phyloP scores from a whole-genome alignment of 2,888 invertebrate genomes.

The Stenodema calcarata region DNA sequence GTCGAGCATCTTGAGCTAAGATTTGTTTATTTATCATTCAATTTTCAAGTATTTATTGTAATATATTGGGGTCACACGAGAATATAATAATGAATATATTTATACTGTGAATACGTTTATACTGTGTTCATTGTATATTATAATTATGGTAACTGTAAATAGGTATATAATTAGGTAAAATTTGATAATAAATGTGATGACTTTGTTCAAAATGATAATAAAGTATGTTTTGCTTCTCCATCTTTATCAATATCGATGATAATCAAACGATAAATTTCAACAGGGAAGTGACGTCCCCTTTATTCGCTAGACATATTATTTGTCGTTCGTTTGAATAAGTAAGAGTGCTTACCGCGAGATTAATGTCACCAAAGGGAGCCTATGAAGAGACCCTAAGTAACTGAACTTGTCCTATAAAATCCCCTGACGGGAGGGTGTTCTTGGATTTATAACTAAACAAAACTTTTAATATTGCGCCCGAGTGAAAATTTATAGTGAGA shows the following conservation, averaged over 20 bases:
- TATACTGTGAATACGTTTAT: too few species aligned
- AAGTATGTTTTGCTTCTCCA: too few species aligned
- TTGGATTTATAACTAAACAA: conserved; percentile 46
- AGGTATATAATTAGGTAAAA: too few species aligned
- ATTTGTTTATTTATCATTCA: too few species aligned
- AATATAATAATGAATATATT: too few species aligned
- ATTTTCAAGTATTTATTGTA: too few species aligned
- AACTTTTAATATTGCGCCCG: conserved; percentile 43
- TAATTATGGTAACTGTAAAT: too few species aligned
- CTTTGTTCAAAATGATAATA: too few species aligned
- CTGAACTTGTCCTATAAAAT: conserved; percentile 47
- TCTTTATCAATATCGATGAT: not conserved
- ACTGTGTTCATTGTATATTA: too few species aligned
- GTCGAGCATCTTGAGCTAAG: too few species aligned
- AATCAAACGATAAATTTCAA: not conserved
- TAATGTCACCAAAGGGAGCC: conserved; percentile 18
- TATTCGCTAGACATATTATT: not conserved
- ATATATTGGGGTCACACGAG: too few species aligned
- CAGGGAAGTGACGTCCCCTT: not conserved
- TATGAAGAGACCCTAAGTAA: conserved; percentile 39
- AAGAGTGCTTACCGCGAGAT: not conserved
- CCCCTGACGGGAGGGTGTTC: conserved; percentile 27
- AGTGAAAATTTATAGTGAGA: conserved; percentile 41
- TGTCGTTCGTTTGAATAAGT: conserved; percentile 31
- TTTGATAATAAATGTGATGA: too few species aligned